Percentiles rank a stretch among this genome's conserved stretches.
Conservation (phyloP, 1,140 invertebrate species). For the Oscheius sp. region DNA sequence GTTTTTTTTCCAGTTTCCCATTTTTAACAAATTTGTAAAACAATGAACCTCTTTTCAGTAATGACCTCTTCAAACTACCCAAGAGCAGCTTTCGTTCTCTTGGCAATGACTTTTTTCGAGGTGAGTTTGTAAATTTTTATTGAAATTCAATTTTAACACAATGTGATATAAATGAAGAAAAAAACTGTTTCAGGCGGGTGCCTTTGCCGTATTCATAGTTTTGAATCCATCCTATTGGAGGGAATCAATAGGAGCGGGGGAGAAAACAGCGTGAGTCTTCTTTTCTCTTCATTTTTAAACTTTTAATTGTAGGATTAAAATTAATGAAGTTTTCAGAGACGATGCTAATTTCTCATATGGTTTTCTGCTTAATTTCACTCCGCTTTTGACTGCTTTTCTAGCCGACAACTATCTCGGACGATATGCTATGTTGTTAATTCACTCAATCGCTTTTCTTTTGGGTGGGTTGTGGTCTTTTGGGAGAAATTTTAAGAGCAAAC, state of each 20-base stretch:
- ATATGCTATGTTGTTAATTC: background rate
- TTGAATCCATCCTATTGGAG: background rate
- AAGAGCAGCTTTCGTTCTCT: background rate
- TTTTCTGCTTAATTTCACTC: background rate
- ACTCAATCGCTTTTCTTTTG: background rate
- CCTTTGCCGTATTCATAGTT: background rate
- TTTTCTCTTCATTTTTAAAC: no score
- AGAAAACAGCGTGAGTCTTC: background rate
- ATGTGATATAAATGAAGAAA: no score
- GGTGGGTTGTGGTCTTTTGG: background rate
- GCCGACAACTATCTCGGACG: background rate
- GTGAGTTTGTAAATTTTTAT: no score
- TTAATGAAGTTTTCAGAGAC: background rate
- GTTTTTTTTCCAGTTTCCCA: no score
- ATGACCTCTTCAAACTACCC: background rate
- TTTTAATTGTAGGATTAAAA: background rate
- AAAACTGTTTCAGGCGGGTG: background rate
- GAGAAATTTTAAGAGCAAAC: no score
- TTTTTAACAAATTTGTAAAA: no score
- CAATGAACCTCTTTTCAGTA: no score
- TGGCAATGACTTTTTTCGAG: background rate
- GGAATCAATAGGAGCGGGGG: background rate
- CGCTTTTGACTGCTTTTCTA: background rate
- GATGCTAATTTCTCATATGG: background rate
- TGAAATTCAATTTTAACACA: no score